Conservation (phyloP, 1,140 invertebrate genomes). For the Trachelipus rathkii region DNA sequence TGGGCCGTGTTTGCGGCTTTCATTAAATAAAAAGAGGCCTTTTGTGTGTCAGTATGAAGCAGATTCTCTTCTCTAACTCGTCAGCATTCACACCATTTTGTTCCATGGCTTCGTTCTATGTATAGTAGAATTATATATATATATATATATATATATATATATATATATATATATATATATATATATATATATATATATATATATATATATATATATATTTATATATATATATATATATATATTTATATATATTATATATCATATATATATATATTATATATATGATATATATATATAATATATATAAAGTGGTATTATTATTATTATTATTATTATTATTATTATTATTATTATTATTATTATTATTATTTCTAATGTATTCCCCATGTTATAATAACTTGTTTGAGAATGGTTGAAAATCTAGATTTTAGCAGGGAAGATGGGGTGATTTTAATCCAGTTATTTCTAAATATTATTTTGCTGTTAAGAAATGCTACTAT, state of each 20-base stretch:
- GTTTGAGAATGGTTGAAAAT: too few relatives aligned
- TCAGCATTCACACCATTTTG: not conserved
- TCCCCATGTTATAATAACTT: too few relatives aligned
- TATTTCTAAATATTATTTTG: too few relatives aligned
- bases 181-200: constrained; percentile 20
- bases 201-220: constrained; percentile 12
- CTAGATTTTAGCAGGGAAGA: too few relatives aligned
- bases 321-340: too few relatives aligned
- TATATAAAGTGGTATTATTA: not conserved
- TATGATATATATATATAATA: constrained; percentile 17
- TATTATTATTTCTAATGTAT: too few relatives aligned
- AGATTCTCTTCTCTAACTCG: constrained; percentile 1
- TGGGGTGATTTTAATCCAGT: too few relatives aligned
- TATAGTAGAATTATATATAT: constrained; percentile 16
- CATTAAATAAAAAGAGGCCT: constrained; percentile 72
- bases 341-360: too few relatives aligned
- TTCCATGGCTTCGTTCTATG: constrained; percentile 16
- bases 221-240: constrained; percentile 24
- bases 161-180: not conserved
- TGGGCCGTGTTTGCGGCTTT: constrained; percentile 99
- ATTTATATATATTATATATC: too few relatives aligned
- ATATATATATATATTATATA: constrained; percentile 18
- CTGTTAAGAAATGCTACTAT: too few relatives aligned
- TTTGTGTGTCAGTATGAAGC: not conserved
- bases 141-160: not conserved